Evolutionary conservation across 2,888 invertebrate species (phyloP), one percentile per base, ranked within the genome.

Genomic region (Cephus rjabovi): DNA sequence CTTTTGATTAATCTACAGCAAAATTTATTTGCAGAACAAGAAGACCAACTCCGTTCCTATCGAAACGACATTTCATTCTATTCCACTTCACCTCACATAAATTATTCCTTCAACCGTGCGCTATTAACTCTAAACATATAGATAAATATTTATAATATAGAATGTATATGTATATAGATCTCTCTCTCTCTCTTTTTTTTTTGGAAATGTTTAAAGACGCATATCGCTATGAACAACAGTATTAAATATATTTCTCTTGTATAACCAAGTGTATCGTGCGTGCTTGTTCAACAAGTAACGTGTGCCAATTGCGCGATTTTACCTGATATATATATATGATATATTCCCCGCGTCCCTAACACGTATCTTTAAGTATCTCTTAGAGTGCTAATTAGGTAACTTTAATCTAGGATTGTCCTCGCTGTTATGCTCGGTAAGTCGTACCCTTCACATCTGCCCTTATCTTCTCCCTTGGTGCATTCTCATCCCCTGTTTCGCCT

Each of bases 371-470:
- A 71, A 34, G 31, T 71, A 56, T 56, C 56, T 56, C 56, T 56
- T 56, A 56, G 23, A 56, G 9, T 56, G 71, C 71, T 34, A 34
- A 71, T 71, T 71, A 37, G 74, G 34, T 74, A 74, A 74, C 34
- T 34, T 74, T 74, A 76, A 75, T 75, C 78, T 78, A 78, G 68
- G 78, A 78, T 78, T 78, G 78, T 78, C 78, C 75, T 78, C 78
- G 78, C 78, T 78, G 34, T 56, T 40, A 69, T 35, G 34, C 73
- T 31, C 71, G 71, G 70, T 75, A 56, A 68, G 34, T 78, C 69
- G 40, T 73, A 9, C 35, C 35, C 35, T 75, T 78, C 37, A 78
- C 75, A 78, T 78, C 69, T 12, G 71, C 12, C 23, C 23, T 2
- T 23, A 56, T 56, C 56, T 23, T 23, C 9, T 9, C 23, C 23